Evolutionary conservation across 2,797 vertebrate genomes (phyloP).

Genomic region (Sciurus carolinensis): DNA sequence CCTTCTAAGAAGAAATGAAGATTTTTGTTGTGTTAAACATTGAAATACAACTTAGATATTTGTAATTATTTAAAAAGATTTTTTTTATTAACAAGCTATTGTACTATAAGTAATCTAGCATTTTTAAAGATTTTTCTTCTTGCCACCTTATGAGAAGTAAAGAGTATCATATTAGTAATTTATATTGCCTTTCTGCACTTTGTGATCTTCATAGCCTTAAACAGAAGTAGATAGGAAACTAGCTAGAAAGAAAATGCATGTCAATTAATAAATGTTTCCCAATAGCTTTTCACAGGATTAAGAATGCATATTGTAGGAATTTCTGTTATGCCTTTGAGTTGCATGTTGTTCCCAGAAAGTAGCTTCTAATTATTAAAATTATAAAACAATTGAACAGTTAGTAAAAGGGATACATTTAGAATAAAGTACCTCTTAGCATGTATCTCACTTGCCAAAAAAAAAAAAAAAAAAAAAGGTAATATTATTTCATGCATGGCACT

Average conservation of each 20-base stretch:
- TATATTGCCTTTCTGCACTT: slow-evolving; percentile 44
- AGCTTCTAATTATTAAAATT: slow-evolving; percentile 37
- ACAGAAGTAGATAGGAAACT: slow-evolving; percentile 37
- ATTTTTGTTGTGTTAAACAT: slow-evolving; percentile 48
- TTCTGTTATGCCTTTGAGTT: not conserved
- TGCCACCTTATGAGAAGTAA: slow-evolving; percentile 7
- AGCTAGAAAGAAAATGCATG: not conserved
- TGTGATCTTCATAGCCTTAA: slow-evolving; percentile 44
- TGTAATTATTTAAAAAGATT: slow-evolving; percentile 45
- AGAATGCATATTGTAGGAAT: not conserved
- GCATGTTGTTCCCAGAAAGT: slow-evolving; percentile 5
- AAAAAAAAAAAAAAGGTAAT: not conserved
- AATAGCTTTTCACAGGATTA: slow-evolving; percentile 1
- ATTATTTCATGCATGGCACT: not conserved
- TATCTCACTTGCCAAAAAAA: not conserved
- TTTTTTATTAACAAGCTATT: slow-evolving; percentile 37
- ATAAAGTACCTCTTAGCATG: not conserved
- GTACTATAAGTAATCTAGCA: slow-evolving; percentile 9
- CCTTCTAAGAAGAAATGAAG: slow-evolving; percentile 28
- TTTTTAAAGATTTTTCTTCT: not conserved
- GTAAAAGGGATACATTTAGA: not conserved
- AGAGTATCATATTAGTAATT: slow-evolving; percentile 34
- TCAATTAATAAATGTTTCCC: slow-evolving; percentile 1
- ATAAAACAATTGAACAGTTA: slow-evolving; percentile 27
- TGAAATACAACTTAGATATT: slow-evolving; percentile 32